These are phyloP conservation scores for Lordiphosa mommai DNA, from an alignment of 1,140 invertebrate species.

Conservation along the genomic window DNA sequence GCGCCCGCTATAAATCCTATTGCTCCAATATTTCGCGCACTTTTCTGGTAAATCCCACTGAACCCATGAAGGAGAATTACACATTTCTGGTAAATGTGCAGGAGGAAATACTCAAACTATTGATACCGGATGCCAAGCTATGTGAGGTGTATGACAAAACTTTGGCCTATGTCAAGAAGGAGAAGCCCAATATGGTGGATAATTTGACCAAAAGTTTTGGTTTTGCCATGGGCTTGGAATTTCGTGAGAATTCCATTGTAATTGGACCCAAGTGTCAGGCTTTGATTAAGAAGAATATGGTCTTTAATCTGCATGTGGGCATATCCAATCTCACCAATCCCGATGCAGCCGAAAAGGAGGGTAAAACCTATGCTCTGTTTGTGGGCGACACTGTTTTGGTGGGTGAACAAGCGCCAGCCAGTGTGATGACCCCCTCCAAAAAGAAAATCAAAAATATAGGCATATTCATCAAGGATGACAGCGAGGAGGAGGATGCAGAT, in stretches of 20 bases:
- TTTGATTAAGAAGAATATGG: constrained; percentile 95
- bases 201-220: constrained; percentile 97
- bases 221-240: constrained; percentile 99
- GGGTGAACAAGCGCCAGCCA: constrained; percentile 91
- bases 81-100: constrained; percentile 95
- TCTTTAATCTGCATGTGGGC: constrained; percentile 97
- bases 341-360: constrained; percentile 90
- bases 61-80: constrained; percentile 91
- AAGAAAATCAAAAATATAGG: constrained; percentile 98
- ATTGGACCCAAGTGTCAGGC: constrained; percentile 94
- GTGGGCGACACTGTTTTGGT: constrained; percentile 98
- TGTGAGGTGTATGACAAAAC: constrained; percentile 94
- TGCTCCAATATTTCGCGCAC: constrained; percentile 99
- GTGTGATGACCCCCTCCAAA: constrained; percentile 94
- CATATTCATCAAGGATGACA: constrained; percentile 97
- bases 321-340: constrained; percentile 93
- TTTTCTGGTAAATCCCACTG: constrained; percentile 96
- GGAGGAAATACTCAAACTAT: constrained; percentile 92
- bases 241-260: constrained; percentile 95
- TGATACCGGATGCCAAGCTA: constrained; percentile 91
- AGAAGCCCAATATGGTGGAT: constrained; percentile 92
- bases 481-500: constrained; percentile 90
- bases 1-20: constrained; percentile 97
- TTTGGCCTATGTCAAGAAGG: constrained; percentile 90
- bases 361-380: constrained; percentile 96